Conservation (phyloP, 2,113 vertebrate species). For the Ctenodactylus gundi region DNA sequence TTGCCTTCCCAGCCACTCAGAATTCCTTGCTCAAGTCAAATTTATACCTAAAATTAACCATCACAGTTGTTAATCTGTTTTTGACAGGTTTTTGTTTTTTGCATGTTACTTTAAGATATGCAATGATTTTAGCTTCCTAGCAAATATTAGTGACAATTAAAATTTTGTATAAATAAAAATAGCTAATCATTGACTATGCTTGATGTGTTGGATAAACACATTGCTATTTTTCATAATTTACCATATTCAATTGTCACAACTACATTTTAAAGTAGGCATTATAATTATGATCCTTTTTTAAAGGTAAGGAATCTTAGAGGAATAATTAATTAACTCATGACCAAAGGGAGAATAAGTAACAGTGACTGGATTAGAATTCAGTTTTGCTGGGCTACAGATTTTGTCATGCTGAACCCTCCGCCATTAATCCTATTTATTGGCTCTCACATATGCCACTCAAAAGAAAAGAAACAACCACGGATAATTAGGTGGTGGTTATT, state of each 20-base stretch:
- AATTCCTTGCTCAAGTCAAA: neutral
- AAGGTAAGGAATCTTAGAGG: neutral
- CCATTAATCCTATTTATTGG: neutral
- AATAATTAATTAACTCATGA: neutral
- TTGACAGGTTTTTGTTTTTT: neutral
- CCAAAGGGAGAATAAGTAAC: neutral
- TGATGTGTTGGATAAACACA: neutral
- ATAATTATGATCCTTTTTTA: neutral
- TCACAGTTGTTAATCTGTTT: neutral
- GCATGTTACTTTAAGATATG: neutral
- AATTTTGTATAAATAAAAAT: neutral
- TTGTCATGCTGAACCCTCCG: neutral
- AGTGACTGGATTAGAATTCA: neutral
- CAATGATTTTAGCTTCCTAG: neutral
- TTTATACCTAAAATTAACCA: neutral
- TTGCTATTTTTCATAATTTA: neutral
- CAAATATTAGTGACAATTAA: neutral
- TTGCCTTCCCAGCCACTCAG: neutral
- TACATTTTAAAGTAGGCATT: neutral
- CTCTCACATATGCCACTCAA: neutral
- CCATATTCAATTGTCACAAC: neutral
- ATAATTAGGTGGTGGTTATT: neutral
- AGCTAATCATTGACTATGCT: neutral
- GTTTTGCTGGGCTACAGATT: neutral
- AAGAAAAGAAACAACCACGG: neutral